Conservation (phyloP, 2,888 invertebrate species). For the Clostera curtula region DNA sequence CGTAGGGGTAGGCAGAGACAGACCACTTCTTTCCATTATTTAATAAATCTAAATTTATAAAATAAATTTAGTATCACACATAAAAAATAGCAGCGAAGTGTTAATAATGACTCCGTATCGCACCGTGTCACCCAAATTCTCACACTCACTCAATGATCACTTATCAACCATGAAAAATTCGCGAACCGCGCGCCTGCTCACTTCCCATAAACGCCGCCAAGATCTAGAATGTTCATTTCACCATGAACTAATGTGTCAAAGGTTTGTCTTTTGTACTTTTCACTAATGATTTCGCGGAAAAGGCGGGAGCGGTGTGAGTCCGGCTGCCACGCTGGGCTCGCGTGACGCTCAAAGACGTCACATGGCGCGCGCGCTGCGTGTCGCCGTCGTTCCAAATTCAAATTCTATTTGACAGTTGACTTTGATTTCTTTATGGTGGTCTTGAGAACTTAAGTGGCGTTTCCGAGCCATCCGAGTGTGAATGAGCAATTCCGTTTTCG, state of each 20-base stretch:
- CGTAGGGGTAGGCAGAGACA: no score
- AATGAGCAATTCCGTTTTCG: constrained; percentile 60
- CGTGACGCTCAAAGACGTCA: constrained; percentile 26
- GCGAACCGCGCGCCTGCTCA: constrained; percentile 30
- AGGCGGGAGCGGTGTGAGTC: constrained; percentile 23
- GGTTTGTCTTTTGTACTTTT: constrained; percentile 42
- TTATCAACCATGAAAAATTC: constrained; percentile 34
- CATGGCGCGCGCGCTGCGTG: constrained; percentile 51
- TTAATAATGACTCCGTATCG: no score
- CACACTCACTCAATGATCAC: constrained; percentile 25
- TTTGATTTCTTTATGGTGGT: constrained; percentile 16
- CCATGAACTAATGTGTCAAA: constrained; percentile 53
- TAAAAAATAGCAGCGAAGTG: no score
- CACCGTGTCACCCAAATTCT: constrained; percentile 11
- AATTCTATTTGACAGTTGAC: constrained; percentile 32
- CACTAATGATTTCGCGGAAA: constrained; percentile 33
- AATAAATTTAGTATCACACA: no score
- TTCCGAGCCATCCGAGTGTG: constrained; percentile 36
- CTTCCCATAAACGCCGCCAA: constrained; percentile 53
- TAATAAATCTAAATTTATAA: no score
- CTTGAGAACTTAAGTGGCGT: constrained; percentile 25
- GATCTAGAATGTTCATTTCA: constrained; percentile 58
- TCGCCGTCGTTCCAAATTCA: constrained; percentile 25
- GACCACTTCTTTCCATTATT: no score
- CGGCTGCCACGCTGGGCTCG: constrained; percentile 20